These are phyloP conservation scores for Beris morrisii DNA, from an alignment of 2,888 invertebrate genomes.

Conservation along the genomic window DNA sequence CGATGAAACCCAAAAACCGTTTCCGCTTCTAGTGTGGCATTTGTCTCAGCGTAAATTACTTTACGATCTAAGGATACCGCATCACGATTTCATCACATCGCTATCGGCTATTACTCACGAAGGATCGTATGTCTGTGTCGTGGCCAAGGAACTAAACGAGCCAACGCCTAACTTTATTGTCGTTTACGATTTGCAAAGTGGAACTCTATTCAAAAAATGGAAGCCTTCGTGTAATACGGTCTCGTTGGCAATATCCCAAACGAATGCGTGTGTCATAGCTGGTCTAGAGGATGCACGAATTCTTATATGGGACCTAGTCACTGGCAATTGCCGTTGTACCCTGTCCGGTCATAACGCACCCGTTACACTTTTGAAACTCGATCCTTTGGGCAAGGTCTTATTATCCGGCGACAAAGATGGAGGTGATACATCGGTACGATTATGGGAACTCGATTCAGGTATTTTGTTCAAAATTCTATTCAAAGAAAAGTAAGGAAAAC, in stretches of 20 bases:
- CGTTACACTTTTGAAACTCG: constrained; percentile 71
- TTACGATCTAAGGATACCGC: constrained; percentile 84
- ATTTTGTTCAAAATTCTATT: neutral
- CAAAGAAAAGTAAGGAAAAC: constrained; percentile 2
- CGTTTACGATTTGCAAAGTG: constrained; percentile 87
- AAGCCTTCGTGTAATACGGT: constrained; percentile 83
- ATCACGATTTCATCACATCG: constrained; percentile 84
- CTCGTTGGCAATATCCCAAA: constrained; percentile 82
- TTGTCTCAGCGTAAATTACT: constrained; percentile 79
- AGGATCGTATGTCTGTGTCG: constrained; percentile 76
- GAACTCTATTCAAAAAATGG: constrained; percentile 90
- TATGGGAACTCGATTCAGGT: constrained; percentile 84
- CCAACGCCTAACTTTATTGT: constrained; percentile 86
- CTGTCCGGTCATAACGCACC: constrained; percentile 79
- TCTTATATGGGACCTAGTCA: constrained; percentile 83
- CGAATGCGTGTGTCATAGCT: constrained; percentile 80
- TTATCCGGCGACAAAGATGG: constrained; percentile 74
- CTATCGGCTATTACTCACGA: constrained; percentile 84
- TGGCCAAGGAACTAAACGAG: constrained; percentile 70
- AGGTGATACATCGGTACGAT: constrained; percentile 72
- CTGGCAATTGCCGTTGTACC: constrained; percentile 77
- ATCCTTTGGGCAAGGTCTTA: constrained; percentile 71
- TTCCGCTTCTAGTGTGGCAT: constrained; percentile 88
- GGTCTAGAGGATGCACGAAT: constrained; percentile 81
- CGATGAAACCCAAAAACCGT: constrained; percentile 90